Base-by-base conservation (phyloP, 2,797 vertebrate species). In the Chlorospingus semifuscus region DNA sequence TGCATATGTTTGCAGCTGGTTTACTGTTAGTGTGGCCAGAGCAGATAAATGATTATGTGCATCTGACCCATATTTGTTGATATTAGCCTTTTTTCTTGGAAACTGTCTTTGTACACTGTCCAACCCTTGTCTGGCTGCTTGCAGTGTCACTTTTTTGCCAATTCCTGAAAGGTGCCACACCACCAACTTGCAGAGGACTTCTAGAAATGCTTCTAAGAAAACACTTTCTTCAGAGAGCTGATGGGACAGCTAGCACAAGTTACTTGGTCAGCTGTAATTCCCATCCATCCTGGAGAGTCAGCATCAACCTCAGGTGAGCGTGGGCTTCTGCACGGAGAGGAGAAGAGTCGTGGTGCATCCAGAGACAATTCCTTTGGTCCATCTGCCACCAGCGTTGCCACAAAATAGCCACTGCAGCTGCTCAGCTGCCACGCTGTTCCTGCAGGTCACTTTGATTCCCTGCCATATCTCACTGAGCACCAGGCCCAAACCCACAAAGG, bases 1-100 rank as follows among this genome's bases (percentile, higher is more conserved):
- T 96, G 93, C 84, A 49, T 87, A 50, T 95, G 93, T 79, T 91
- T 95, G 84, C 80, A 90, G 95, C 82, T 94, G 87, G 64, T 77
- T 87, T 89, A 60, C 56, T 84, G 60, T 82, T 84, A 65, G 61
- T 12, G 10, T 83, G 68, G 80, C 71, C 90, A 94, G 47, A 88
- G 56, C 30, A 94, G 83, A 95, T 69, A 90, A 89, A 88, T 29
- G 4, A 46, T 77, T 83, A 80, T 68, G 78, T 78, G 60, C 72
- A 83, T 65, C 76, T 6, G 19, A 86, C 55, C 88, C 89, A 3
- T 80, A 76, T 80, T 81, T 93, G 70, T 65, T 65, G 44, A 75
- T 41, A 79, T 39, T 89, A 80, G 42, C 37, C 41, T 83, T 76
- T 52, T 64, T 84, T 64, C 80, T 76, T 85, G 79, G 83, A 87